Base-by-base conservation (phyloP, 2,797 vertebrate genomes). In the Gymnodraco acuticeps region DNA sequence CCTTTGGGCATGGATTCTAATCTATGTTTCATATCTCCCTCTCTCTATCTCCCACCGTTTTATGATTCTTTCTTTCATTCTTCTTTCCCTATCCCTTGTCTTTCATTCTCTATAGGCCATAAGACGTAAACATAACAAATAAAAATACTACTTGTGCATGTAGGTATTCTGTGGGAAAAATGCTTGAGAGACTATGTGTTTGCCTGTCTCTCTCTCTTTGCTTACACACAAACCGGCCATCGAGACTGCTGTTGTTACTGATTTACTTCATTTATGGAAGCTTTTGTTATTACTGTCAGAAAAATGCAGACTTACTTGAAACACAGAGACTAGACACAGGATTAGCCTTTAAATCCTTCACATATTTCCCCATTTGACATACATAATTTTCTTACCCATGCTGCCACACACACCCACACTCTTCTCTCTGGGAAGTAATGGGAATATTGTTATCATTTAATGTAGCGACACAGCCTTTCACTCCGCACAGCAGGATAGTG, bases 21-120 rank as follows among this genome's bases (percentile, higher is more conserved):
- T 94, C 87, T 93, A 93, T 93, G 87, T 94, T 94, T 95, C 87
- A 94, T 88, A 88, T 93, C 81, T 86, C 76, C 53, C 73, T 71
- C 81, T 75, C 65, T 72, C 48, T 19, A 33, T 68, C 72, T 83
- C 74, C 58, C 42, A 70, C 81, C n/a, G 77, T 85, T 65, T 77
- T 71, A 76, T 54, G 54, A 78, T 71, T 69, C 60, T 55, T 75
- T 38, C 33, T 16, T 52, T 73, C 55, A 56, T 63, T 86, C 42
- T 68, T 41, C 17, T 62, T 56, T 79, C 77, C 72, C 51, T 43
- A 10, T 42, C 65, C 33, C 42, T 60, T 6, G 0, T 70, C 72
- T 31, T 55, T 56, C 17, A 4, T 23, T 63, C 52, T 46, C 62
- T 65, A 45, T 50, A 41, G 48, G 56, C 31, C 62, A 50, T 64